Conservation (phyloP, 2,888 invertebrate species). For the Trichopoda pennipes region DNA sequence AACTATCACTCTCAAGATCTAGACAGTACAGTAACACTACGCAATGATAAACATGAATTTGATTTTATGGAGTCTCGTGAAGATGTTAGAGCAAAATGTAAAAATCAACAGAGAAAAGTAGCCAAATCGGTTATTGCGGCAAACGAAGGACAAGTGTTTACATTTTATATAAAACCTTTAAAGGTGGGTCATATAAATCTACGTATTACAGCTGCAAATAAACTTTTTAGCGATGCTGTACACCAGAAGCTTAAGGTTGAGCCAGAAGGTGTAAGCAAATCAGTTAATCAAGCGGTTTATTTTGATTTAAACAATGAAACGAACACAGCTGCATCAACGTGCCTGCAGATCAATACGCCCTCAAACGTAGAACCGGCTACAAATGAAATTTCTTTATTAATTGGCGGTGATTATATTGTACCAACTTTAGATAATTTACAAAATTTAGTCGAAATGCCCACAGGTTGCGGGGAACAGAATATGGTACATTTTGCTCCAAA, state of each 20-base stretch:
- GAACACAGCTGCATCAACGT: constrained; percentile 67
- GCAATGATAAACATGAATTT: constrained; percentile 88
- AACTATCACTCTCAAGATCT: constrained; percentile 90
- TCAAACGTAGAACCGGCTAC: constrained; percentile 82
- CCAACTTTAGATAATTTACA: constrained; percentile 29
- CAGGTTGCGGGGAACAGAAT: constrained; percentile 88
- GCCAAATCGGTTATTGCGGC: constrained; percentile 84
- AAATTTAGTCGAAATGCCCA: constrained; percentile 69
- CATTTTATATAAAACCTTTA: constrained; percentile 88
- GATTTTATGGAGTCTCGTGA: constrained; percentile 82
- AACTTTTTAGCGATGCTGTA: constrained; percentile 82
- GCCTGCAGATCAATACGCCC: constrained; percentile 83
- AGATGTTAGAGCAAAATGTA: background rate
- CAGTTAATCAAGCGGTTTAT: background rate
- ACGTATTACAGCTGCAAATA: constrained; percentile 85
- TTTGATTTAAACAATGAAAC: background rate
- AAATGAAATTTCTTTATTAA: constrained; percentile 82
- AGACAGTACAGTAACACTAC: constrained; percentile 89
- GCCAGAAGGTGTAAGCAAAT: constrained; percentile 86
- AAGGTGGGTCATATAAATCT: constrained; percentile 86
- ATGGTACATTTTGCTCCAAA: constrained; percentile 86
- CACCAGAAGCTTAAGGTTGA: constrained; percentile 84
- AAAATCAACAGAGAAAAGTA: constrained; percentile 66
- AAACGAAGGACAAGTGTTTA: constrained; percentile 82
- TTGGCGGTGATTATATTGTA: constrained; percentile 41